phyloP scores from a whole-genome alignment of 2,113 vertebrate genomes.

The Gadus chalcogrammus region DNA sequence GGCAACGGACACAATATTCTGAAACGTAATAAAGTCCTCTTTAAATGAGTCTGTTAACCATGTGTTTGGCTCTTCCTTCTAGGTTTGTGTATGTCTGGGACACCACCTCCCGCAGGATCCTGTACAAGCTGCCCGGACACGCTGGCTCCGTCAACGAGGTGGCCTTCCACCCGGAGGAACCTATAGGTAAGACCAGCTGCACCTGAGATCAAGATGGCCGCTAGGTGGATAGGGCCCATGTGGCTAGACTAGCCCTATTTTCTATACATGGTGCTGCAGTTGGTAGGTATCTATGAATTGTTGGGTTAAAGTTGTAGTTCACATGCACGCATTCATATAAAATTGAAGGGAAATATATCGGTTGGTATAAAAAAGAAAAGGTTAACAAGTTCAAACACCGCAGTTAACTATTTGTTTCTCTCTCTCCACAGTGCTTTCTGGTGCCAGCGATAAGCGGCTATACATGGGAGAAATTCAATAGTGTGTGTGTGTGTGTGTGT shows the following conservation, averaged over 20 bases:
- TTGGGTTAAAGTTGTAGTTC: too few relatives aligned
- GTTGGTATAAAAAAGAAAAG: too few relatives aligned
- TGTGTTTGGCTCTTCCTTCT: not conserved
- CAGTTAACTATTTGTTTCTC: too few relatives aligned
- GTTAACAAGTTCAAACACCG: too few relatives aligned
- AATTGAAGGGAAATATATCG: too few relatives aligned
- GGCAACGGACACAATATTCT: too few relatives aligned
- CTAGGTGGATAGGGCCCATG: not conserved
- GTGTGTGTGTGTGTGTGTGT: slow-evolving; percentile 1
- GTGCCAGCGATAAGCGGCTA: slow-evolving; percentile 92
- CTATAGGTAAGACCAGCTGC: slow-evolving; percentile 82
- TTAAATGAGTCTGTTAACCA: too few relatives aligned
- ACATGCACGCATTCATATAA: too few relatives aligned
- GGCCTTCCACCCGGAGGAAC: slow-evolving; percentile 90
- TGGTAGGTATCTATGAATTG: not conserved
- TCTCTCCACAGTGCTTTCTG: slow-evolving; percentile 83
- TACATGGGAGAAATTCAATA: slow-evolving; percentile 98
- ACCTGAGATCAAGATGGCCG: not conserved
- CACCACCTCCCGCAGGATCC: slow-evolving; percentile 91
- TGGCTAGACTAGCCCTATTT: too few relatives aligned
- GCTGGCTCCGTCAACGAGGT: slow-evolving; percentile 95
- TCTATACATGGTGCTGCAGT: too few relatives aligned
- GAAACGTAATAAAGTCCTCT: too few relatives aligned
- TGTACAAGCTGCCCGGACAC: slow-evolving; percentile 96
- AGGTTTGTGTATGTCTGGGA: slow-evolving; percentile 99